Percentiles rank a stretch among this genome's conserved stretches.
Conservation (phyloP, 2,888 invertebrate genomes). For the Amblyjoppa proteus region DNA sequence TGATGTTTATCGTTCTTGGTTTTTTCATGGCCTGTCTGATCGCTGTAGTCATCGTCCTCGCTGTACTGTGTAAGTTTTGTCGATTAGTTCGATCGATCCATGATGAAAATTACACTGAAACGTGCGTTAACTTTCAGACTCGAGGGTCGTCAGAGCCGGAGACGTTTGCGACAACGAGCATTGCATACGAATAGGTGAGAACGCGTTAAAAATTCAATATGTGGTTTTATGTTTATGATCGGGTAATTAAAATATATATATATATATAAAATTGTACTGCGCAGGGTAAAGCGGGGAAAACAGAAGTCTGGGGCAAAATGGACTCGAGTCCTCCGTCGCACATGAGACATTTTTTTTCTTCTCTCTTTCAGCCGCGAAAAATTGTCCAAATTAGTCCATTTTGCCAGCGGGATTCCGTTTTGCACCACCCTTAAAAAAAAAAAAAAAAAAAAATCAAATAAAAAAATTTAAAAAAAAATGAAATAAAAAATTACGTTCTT, state of each 20-base stretch:
- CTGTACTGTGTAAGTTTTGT: constrained; percentile 78
- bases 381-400: background rate
- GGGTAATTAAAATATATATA: background rate
- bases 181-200: constrained; percentile 87
- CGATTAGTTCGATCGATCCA: background rate
- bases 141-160: constrained; percentile 61
- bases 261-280: no score
- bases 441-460: background rate
- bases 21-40: constrained; percentile 73
- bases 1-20: constrained; percentile 71
- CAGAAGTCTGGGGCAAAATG: no score
- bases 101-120: background rate
- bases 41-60: constrained; percentile 74
- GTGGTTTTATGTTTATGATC: background rate
- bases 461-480: background rate
- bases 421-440: no score
- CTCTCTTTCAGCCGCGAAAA: background rate
- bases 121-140: constrained; percentile 70
- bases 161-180: constrained; percentile 88
- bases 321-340: no score
- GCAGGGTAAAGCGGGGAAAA: background rate
- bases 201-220: constrained; percentile 9
- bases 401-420: no score
- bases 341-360: no score
- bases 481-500: constrained; percentile 49